Evolutionary conservation across 1,140 invertebrate species (phyloP).

Genomic region (Apolygus lucorum): DNA sequence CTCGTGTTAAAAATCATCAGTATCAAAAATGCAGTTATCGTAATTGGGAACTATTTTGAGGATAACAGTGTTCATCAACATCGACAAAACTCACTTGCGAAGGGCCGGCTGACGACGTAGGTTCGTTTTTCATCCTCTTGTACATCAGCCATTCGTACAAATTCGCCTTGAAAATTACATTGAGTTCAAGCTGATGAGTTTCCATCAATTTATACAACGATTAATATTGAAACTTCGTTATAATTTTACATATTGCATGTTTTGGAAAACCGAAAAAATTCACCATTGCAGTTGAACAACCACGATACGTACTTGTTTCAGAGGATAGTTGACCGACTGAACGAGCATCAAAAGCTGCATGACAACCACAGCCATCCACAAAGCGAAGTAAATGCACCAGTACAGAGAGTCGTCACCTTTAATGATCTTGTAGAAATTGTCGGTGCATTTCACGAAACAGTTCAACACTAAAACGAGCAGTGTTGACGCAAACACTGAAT

Average conservation of each 20-base stretch:
- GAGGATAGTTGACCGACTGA: neutral
- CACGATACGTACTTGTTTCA: neutral
- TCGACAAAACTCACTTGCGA: too few species aligned
- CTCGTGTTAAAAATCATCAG: too few species aligned
- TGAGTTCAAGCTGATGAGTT: neutral
- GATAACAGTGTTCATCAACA: too few species aligned
- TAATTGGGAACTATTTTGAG: too few species aligned
- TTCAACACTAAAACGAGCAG: neutral
- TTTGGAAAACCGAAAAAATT: too few species aligned
- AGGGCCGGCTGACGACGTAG: too few species aligned
- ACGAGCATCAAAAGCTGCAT: neutral
- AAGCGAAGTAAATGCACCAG: neutral
- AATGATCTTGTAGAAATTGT: neutral
- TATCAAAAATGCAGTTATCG: too few species aligned
- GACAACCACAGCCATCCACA: neutral
- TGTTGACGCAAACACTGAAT: neutral
- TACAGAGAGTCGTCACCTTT: neutral
- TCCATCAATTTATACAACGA: neutral
- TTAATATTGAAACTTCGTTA: too few species aligned
- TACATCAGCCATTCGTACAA: neutral
- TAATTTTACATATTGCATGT: too few species aligned
- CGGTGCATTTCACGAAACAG: neutral
- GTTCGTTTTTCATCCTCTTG: neutral
- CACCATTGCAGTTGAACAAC: too few species aligned
- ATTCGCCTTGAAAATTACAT: neutral